These are phyloP conservation scores for Lasiurus borealis DNA, from an alignment of 2,113 vertebrate species.

Conservation along the genomic window DNA sequence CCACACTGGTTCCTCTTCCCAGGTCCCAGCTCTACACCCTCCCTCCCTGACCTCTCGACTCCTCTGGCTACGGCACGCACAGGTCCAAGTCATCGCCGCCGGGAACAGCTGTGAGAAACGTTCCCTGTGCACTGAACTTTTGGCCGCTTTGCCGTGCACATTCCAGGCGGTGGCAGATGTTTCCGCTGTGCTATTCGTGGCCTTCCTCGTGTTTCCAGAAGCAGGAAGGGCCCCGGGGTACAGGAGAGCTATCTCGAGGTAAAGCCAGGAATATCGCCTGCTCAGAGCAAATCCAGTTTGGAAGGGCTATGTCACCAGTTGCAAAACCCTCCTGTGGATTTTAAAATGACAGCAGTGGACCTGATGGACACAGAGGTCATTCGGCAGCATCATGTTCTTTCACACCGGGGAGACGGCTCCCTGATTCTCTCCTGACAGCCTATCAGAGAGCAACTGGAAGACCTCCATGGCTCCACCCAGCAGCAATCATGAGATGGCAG, in stretches of 20 bases:
- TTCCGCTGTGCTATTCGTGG: constrained; percentile 62
- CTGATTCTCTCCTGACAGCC: neutral
- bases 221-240: constrained; percentile 1
- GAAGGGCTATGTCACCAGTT: constrained; percentile 4
- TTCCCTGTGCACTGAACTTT: constrained; percentile 36
- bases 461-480: neutral
- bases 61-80: neutral
- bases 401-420: neutral
- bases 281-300: constrained; percentile 28
- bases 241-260: neutral
- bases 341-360: neutral
- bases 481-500: neutral
- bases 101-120: constrained; percentile 27
- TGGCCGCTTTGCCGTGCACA: neutral
- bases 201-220: neutral
- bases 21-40: neutral
- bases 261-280: neutral
- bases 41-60: neutral
- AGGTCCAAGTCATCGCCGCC: constrained; percentile 12
- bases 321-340: constrained; percentile 29
- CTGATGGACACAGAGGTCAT: neutral
- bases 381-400: neutral
- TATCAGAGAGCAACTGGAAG: constrained; percentile 50
- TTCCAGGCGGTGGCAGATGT: constrained; percentile 65
- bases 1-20: neutral